Conservation (phyloP, 2,888 invertebrate species). For the Cybosia mesomella region DNA sequence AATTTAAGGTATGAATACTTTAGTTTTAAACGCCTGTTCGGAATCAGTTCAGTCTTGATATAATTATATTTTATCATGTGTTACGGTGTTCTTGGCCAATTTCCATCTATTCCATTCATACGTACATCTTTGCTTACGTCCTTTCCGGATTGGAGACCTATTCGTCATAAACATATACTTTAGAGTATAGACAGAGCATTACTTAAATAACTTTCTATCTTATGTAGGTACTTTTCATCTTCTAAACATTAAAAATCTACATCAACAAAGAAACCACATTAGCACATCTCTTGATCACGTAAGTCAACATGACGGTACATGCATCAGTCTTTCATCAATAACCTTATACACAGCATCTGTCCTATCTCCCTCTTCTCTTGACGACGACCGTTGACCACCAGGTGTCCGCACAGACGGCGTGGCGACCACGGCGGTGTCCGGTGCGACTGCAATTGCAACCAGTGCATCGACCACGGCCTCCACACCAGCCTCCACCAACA, state of each 20-base stretch:
- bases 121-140: slow-evolving; percentile 29
- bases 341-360: slow-evolving; percentile 60
- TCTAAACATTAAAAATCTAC: slow-evolving; percentile 28
- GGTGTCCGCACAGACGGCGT: slow-evolving; percentile 89
- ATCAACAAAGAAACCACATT: neutral
- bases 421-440: slow-evolving; percentile 61
- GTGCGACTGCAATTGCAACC: slow-evolving; percentile 65
- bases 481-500: slow-evolving; percentile 78
- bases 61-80: slow-evolving; percentile 34
- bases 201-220: neutral
- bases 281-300: neutral
- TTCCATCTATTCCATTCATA: slow-evolving; percentile 54
- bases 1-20: neutral
- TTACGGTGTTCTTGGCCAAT: slow-evolving; percentile 49
- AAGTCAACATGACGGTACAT: slow-evolving; percentile 13
- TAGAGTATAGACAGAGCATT: slow-evolving; percentile 7
- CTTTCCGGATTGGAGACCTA: slow-evolving; percentile 35
- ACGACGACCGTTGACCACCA: slow-evolving; percentile 82
- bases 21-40: neutral
- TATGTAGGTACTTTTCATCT: slow-evolving; percentile 15
- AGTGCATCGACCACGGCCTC: slow-evolving; percentile 58
- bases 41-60: neutral
- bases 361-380: slow-evolving; percentile 83
- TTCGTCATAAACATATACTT: slow-evolving; percentile 28
- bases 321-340: slow-evolving; percentile 45